Conservation (phyloP, 1,140 invertebrate genomes). For the Eubasilissa regina region DNA sequence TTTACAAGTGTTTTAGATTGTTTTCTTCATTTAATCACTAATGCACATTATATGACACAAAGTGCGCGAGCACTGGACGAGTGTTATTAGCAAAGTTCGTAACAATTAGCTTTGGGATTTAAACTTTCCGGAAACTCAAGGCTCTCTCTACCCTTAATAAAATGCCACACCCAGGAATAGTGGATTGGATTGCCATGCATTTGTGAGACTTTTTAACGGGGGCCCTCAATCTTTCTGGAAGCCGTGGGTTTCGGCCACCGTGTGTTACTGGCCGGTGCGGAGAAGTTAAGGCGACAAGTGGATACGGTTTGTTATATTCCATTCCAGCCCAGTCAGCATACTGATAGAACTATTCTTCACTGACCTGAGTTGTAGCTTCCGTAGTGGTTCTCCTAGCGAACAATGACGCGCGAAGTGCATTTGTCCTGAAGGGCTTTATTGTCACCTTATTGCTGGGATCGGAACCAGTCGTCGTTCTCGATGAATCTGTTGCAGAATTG, state of each 20-base stretch:
- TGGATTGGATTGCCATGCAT: conserved; percentile 40
- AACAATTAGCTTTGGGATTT: conserved; percentile 49
- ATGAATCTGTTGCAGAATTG: conserved; percentile 21
- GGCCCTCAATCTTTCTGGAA: conserved; percentile 12
- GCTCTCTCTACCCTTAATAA: conserved; percentile 25
- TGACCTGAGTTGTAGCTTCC: conserved; percentile 60
- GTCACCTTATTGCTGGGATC: conserved; percentile 65
- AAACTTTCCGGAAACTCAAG: background rate
- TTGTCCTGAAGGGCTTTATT: conserved; percentile 66
- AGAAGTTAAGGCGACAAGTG: conserved; percentile 20
- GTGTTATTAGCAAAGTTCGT: conserved; percentile 39
- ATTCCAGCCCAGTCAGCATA: background rate
- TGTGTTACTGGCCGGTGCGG: conserved; percentile 47
- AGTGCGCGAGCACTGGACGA: conserved; percentile 37
- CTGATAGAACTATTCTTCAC: conserved; percentile 58
- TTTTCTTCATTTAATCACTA: conserved; percentile 23
- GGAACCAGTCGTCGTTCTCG: conserved; percentile 9
- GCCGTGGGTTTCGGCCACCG: conserved; percentile 9
- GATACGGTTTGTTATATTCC: conserved; percentile 16
- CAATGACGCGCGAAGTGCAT: conserved; percentile 64
- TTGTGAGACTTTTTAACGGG: conserved; percentile 21
- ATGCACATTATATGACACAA: conserved; percentile 37
- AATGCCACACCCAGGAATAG: conserved; percentile 45
- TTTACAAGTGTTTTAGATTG: conserved; percentile 19
- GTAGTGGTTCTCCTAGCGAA: conserved; percentile 64